phyloP scores from a whole-genome alignment of 92 coral and sea anemone species.

The Epizoanthus illoricatus region DNA sequence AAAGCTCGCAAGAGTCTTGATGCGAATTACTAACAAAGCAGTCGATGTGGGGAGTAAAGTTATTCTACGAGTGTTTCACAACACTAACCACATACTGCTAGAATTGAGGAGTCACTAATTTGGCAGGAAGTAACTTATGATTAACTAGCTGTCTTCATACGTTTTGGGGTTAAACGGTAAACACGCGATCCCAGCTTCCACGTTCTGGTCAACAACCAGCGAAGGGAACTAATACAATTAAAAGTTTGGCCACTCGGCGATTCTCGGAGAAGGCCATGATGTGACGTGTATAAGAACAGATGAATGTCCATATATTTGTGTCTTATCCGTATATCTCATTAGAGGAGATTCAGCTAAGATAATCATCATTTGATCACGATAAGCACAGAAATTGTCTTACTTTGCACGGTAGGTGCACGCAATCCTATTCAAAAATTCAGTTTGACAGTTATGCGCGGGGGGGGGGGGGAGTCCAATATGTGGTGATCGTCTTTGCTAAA shows the following conservation, averaged over 20 bases:
- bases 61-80: not conserved
- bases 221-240: not conserved
- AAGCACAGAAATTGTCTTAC: not conserved
- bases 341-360: not conserved
- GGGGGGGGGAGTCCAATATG: too few species aligned
- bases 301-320: not conserved
- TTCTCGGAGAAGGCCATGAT: not conserved
- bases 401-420: constrained; percentile 13
- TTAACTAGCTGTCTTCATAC: not conserved
- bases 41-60: not conserved
- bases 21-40: not conserved
- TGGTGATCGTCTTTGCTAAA: too few species aligned
- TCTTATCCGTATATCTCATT: constrained; percentile 7
- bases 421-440: not conserved
- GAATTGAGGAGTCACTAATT: not conserved
- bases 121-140: not conserved
- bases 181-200: not conserved
- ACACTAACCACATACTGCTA: not conserved
- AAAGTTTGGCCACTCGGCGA: not conserved
- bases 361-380: constrained; percentile 1
- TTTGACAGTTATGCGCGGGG: too few species aligned
- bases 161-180: not conserved
- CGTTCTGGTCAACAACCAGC: not conserved
- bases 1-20: not conserved
- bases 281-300: not conserved